Evolutionary conservation across 2,113 vertebrate species (phyloP).

Genomic region (Numida meleagris): DNA sequence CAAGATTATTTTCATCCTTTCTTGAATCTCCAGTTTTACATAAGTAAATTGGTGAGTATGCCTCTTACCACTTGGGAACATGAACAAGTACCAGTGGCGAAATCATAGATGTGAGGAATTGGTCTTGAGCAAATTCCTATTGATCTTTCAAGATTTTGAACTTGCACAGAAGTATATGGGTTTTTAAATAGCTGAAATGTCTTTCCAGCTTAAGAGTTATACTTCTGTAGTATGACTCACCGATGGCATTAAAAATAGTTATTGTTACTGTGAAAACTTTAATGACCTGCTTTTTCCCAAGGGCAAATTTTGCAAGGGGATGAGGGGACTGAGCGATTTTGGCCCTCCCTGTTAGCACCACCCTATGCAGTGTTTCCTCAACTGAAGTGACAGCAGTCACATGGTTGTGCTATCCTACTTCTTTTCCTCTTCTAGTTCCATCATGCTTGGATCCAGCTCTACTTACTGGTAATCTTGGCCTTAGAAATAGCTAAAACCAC

Average conservation of each 20-base stretch:
- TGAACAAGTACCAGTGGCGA: not conserved
- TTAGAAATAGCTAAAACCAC: not conserved
- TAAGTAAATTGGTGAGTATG: not conserved
- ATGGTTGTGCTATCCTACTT: not conserved
- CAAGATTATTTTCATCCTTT: not conserved
- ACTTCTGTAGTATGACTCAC: not conserved
- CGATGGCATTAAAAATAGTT: not conserved
- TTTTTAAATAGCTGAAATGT: not conserved
- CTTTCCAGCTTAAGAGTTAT: not conserved
- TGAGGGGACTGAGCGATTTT: not conserved
- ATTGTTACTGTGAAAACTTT: not conserved
- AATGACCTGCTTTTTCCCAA: not conserved
- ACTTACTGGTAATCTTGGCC: not conserved
- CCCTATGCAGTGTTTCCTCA: not conserved
- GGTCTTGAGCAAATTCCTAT: not conserved
- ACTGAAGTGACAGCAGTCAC: not conserved
- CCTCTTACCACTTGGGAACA: not conserved
- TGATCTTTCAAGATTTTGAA: not conserved
- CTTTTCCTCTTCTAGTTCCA: not conserved
- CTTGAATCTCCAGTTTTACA: not conserved
- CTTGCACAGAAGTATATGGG: not conserved
- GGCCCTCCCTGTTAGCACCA: fast-evolving
- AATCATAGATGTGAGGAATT: not conserved
- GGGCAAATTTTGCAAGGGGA: not conserved
- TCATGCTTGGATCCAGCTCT: not conserved